These are phyloP conservation scores for Pangasius djambal DNA, from an alignment of 2,797 vertebrate genomes.

Conservation along the genomic window DNA sequence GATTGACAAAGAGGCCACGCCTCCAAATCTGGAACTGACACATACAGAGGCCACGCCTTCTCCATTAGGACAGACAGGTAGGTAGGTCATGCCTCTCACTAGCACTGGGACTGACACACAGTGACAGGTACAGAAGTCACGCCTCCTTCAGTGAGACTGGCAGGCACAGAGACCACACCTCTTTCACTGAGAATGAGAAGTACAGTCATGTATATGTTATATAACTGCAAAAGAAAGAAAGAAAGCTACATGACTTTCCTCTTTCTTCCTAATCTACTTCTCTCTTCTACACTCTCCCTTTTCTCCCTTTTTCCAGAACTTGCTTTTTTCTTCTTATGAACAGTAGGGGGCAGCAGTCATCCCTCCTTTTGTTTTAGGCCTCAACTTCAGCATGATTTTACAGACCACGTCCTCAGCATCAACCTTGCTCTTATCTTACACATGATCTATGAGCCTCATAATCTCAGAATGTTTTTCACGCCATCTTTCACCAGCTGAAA, in stretches of 20 bases:
- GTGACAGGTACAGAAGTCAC: not conserved
- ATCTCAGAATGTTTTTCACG: not conserved
- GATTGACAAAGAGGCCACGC: too few species aligned
- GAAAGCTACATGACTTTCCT: not conserved
- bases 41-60: not conserved
- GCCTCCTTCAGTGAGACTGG: not conserved
- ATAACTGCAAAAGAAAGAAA: not conserved
- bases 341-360: slow-evolving; percentile 55
- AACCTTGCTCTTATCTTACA: not conserved
- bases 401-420: not conserved
- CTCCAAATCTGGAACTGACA: not conserved
- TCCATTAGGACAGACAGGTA: not conserved
- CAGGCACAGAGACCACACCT: not conserved
- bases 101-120: not conserved
- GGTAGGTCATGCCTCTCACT: not conserved
- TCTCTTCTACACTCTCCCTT: not conserved
- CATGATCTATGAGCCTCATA: not conserved
- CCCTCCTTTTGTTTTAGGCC: slow-evolving; percentile 17
- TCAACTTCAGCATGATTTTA: not conserved
- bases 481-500: not conserved
- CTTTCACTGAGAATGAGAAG: not conserved
- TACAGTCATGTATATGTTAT: too few species aligned
- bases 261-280: not conserved
- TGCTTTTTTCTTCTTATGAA: slow-evolving; percentile 5
- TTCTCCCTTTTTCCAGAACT: not conserved